These are phyloP conservation scores for Drosophila putrida DNA, from an alignment of 2,888 invertebrate species.

Conservation along the genomic window DNA sequence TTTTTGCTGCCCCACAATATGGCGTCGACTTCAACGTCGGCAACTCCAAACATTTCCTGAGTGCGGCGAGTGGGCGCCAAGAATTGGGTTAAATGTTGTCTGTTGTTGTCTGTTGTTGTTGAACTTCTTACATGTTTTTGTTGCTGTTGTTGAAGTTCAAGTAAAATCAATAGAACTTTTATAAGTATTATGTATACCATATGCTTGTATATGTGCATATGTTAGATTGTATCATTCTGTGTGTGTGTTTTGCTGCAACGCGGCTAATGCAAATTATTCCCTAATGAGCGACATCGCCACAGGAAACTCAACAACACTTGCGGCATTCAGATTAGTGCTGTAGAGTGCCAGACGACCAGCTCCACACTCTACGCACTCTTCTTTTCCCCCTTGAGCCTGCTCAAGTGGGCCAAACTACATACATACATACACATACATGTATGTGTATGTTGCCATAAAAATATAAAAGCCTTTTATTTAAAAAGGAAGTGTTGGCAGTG, in stretches of 20 bases:
- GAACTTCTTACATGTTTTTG: constrained; percentile 7
- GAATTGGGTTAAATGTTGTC: constrained; percentile 67
- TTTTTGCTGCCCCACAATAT: neutral
- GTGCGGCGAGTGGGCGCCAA: constrained; percentile 59
- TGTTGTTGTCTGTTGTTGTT: constrained; percentile 39
- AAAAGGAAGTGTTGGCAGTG: neutral
- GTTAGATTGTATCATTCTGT: neutral
- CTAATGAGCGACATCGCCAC: constrained; percentile 72
- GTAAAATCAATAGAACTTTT: constrained; percentile 65
- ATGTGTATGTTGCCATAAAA: constrained; percentile 67
- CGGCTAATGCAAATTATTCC: constrained; percentile 68
- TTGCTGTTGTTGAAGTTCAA: constrained; percentile 58
- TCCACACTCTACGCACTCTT: constrained; percentile 3
- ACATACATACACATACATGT: neutral
- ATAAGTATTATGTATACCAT: constrained; percentile 10
- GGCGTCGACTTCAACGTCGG: constrained; percentile 28
- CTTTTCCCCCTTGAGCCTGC: constrained; percentile 35
- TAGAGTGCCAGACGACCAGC: constrained; percentile 36
- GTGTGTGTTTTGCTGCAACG: constrained; percentile 33
- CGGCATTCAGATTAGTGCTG: constrained; percentile 74
- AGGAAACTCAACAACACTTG: constrained; percentile 77
- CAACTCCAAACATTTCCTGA: constrained; percentile 55
- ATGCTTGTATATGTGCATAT: neutral
- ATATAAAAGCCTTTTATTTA: neutral
- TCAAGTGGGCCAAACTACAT: constrained; percentile 67